Base-by-base conservation (phyloP, 2,113 vertebrate genomes). In the Hippocampus guttulatus region DNA sequence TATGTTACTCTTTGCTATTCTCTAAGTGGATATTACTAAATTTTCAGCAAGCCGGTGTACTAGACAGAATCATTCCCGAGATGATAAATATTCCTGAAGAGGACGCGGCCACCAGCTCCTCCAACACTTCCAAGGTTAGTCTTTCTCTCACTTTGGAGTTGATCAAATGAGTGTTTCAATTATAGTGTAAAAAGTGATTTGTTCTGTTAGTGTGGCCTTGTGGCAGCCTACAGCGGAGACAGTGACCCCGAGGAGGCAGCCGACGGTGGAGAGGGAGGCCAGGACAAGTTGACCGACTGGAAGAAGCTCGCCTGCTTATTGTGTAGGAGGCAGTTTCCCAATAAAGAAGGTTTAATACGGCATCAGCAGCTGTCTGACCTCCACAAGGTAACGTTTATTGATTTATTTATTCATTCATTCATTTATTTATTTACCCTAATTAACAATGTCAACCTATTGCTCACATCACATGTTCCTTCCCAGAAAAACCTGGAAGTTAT, bases 401-500 rank as follows among this genome's bases (percentile, higher is more conserved):
- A 27, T 27, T 11, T 21, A 41, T 5, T 33, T 1, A 27, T 27
- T 27, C 25, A 27, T 27, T 27, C 2, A 38, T 38, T 6, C 6
- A 38, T 38, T 5, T 38, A 6, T 38, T 5, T 38, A 38, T 6
- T 38, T 45, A 2, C 14, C 3, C 10, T 45, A 12, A 14, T 45
- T 45, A 10, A 45, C 43, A 45, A 4, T 15, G 43, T 14, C 14
- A 14, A 57, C 38, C 2, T 55, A 21, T 16, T 68, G 66, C 9
- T 55, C 10, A 41, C 43, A 4, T 70, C 15, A 16, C 2, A 14
- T 68, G 8, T 0, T 78, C 6, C 21, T n/a, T 55, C 25, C 12
- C 75, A 99, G 97, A 96, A 99, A 99, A 99, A 99, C 84, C 84
- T 99, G 90, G 97, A 99, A 82, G 95, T 98, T 82, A 93, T 95